phyloP scores from a whole-genome alignment of 2,113 vertebrate species.

The Hyperopisus bebe region DNA sequence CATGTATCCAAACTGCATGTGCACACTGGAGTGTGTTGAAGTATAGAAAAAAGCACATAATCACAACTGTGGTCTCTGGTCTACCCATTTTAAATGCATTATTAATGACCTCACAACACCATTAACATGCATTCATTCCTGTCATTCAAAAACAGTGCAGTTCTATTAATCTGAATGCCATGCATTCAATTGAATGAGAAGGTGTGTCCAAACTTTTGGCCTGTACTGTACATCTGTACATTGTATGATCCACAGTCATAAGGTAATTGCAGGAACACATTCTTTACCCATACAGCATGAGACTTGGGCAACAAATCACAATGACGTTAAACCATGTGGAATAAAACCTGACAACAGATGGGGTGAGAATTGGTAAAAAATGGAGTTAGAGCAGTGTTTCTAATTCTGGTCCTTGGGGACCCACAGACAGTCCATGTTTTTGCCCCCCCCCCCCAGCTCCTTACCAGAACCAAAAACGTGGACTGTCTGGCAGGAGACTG shows the following conservation, averaged over 20 bases:
- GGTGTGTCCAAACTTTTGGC: too few species aligned
- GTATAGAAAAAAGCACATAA: not conserved
- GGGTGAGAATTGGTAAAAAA: not conserved
- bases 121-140: not conserved
- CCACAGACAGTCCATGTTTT: too few species aligned
- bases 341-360: not conserved
- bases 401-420: not conserved
- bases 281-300: not conserved
- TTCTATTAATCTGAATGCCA: not conserved
- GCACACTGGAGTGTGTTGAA: not conserved
- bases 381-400: not conserved
- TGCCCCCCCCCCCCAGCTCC: too few species aligned
- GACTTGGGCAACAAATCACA: not conserved
- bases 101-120: not conserved
- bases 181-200: too few species aligned
- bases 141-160: not conserved
- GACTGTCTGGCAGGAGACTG: too few species aligned
- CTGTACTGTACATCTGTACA: not conserved
- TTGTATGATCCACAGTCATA: not conserved
- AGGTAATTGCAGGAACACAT: not conserved
- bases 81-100: not conserved
- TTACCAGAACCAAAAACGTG: too few species aligned
- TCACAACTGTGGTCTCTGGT: not conserved
- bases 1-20: not conserved
- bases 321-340: not conserved